Evolutionary conservation across 1,140 invertebrate genomes (phyloP), one percentile per base, ranked within the genome.

Genomic region (Drosophila mayri): DNA sequence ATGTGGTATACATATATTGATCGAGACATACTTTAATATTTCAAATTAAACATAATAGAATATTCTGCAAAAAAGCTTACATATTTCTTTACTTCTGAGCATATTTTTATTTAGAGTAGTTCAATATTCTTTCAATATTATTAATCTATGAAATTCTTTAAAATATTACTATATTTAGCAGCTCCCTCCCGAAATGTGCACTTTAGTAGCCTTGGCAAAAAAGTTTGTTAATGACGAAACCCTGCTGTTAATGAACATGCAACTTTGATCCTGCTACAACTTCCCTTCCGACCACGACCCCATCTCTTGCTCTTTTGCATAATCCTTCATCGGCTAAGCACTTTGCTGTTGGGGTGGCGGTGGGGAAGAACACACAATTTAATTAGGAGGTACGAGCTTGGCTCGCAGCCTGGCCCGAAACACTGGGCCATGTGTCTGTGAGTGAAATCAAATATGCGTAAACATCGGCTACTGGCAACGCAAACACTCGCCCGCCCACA

Each of bases 391-490:
- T 14, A 18, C n/a, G 25, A 4, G 43, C 14, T 41, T 35, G 49
- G 62, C 25, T 35, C 16, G 10, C 35, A 52, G 43, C 55, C 43
- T 46, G 61, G 41, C 61, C 18, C 61, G 16, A 49, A 49, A 12
- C 59, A 32, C 20, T 35, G 28, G 20, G 62, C 41, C 50, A 40
- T 72, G 52, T 68, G 46, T 52, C 61, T 60, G 44, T 18, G 46
- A 41, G 52, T 65, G 76, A 84, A 87, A 88, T 87, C 83, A 87
- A 87, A 88, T 88, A 87, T 88, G 83, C 79, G 72, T 82, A 83
- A 87, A 83, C 84, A 87, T 73, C 57, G 57, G 44, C 65, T 52
- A 75, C 57, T 79, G 78, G 65, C 43, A 44, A 74, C 11, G 37
- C 30, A 55, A 12, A 49, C 50, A 43, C 52, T 20, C 20, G 46